Evolutionary conservation across 2,888 invertebrate species (phyloP), one percentile per base, ranked within the genome.

Genomic region (Lamproptera curius): DNA sequence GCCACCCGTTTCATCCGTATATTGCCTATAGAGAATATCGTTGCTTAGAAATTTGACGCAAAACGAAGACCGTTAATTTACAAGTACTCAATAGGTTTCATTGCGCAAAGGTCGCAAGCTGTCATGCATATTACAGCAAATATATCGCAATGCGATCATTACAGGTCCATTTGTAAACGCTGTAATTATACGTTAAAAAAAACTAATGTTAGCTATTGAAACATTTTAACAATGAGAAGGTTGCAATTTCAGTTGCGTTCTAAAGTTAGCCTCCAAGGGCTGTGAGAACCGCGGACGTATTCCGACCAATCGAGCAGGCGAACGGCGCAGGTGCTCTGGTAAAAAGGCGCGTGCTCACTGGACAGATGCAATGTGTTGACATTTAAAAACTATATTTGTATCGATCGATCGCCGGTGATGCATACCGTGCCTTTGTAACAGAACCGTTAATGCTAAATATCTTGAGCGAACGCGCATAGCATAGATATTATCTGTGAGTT

Each of bases 271-370:
- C 14, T 38, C 38, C 26, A 50, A 40, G 36, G 14, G 41, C 15
- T 45, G 44, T 23, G 50, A 46, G 38, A 42, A n/a, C 28, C 2
- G 28, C 36, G 28, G 42, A 42, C 20, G 53, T 56, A 53, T 54
- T 47, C 48, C 56, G 61, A 62, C 62, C 59, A 61, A 61, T 65
- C 59, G 36, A 56, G 58, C 65, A 1, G 64, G 65, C 61, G 61
- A 59, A 59, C 56, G 60, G 40, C 56, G 64, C 76, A 76, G 76
- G 75, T 76, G 74, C 63, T 61, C 54, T 56, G 45, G 52, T 42
- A 42, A 26, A 53, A 53, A 51, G 60, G 59, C 67, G 68, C 70
- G 67, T 69, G 70, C 68, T 49, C 50, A 44, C 42, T 36, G 44
- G n/a, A 51, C 63, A 62, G 58, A 60, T 65, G 63, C 54, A 53